These are phyloP conservation scores for Dryobota labecula DNA, from an alignment of 2,888 invertebrate species.

Conservation along the genomic window DNA sequence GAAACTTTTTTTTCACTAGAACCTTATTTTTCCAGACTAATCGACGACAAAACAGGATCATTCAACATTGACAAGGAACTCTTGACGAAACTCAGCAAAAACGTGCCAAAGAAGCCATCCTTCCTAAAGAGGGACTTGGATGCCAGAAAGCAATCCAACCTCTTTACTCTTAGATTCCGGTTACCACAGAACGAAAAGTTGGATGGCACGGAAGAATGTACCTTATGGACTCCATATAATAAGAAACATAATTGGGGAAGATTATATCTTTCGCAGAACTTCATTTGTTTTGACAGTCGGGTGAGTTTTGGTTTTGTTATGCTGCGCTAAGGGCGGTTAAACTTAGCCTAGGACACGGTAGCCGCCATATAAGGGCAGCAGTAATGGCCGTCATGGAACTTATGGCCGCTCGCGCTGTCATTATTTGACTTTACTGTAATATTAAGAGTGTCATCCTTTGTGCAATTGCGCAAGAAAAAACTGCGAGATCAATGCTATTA, in stretches of 20 bases:
- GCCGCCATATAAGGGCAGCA: no score
- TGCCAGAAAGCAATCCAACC: conserved; percentile 98
- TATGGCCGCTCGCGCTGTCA: no score
- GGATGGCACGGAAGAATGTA: conserved; percentile 97
- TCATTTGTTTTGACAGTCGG: conserved; percentile 98
- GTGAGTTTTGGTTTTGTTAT: conserved; percentile 88
- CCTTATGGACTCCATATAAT: conserved; percentile 98
- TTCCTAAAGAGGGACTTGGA: conserved; percentile 98
- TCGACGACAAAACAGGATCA: conserved; percentile 96
- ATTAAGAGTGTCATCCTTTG: not conserved
- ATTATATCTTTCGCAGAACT: conserved; percentile 97
- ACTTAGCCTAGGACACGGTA: no score
- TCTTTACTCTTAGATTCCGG: conserved; percentile 95
- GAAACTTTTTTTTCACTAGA: not conserved
- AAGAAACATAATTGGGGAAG: conserved; percentile 97
- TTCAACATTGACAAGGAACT: conserved; percentile 97
- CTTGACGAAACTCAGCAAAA: conserved; percentile 95
- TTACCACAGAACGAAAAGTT: conserved; percentile 97
- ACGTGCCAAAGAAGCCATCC: conserved; percentile 96
- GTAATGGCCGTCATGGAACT: no score
- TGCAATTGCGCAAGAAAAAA: not conserved
- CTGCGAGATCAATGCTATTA: not conserved
- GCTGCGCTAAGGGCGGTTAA: not conserved
- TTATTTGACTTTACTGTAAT: no score
- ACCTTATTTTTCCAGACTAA: conserved; percentile 91